These are phyloP conservation scores for Seira sanloemensis DNA, from an alignment of 2,888 invertebrate genomes.

Conservation along the genomic window DNA sequence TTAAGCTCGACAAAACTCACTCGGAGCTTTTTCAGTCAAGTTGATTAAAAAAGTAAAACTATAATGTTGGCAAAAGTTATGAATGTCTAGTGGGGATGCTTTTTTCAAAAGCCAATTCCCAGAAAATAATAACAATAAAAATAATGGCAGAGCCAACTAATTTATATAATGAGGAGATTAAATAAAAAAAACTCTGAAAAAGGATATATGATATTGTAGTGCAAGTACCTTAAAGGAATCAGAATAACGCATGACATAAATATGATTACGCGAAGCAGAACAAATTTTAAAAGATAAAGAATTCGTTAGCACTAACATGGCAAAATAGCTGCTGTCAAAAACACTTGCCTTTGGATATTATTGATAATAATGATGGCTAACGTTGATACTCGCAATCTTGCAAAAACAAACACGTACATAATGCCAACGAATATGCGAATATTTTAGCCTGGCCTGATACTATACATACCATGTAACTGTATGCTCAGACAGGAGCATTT, in stretches of 20 bases:
- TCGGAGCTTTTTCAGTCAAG: neutral
- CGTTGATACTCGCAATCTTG: neutral
- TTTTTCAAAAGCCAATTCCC: conserved; percentile 28
- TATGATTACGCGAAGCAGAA: neutral
- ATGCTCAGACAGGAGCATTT: too few relatives aligned
- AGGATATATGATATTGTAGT: neutral
- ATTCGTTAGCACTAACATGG: conserved; percentile 14
- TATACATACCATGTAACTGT: too few relatives aligned
- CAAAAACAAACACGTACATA: neutral
- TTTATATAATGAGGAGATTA: neutral
- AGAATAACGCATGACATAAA: neutral
- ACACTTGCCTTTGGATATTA: neutral
- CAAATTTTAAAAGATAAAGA: neutral
- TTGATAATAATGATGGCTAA: neutral
- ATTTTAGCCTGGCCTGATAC: neutral
- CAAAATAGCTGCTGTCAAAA: neutral
- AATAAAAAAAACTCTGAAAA: neutral
- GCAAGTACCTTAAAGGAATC: neutral
- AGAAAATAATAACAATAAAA: conserved; percentile 33
- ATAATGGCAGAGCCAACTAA: conserved; percentile 1
- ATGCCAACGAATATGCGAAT: neutral
- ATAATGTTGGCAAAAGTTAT: neutral
- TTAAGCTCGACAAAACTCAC: neutral
- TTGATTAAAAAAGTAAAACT: neutral
- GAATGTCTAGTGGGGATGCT: neutral